Percentiles rank a stretch among this genome's conserved stretches.
Conservation (phyloP, 2,888 invertebrate genomes). For the Gymnocheta viridis region DNA sequence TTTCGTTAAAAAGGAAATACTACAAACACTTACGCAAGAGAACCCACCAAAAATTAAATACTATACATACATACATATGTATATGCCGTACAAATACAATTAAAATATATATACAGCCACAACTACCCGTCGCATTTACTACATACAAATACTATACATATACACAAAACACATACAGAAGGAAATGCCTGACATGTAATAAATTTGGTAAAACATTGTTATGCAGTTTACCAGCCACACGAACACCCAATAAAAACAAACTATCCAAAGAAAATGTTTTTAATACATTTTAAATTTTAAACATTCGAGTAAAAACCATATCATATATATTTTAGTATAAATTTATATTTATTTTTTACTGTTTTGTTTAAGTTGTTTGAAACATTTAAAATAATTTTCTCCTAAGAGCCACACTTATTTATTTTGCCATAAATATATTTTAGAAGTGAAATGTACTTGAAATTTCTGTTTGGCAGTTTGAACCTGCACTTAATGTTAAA, state of each 20-base stretch:
- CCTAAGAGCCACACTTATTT: constrained; percentile 5
- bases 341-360: constrained; percentile 20
- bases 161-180: background rate
- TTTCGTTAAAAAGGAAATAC: constrained; percentile 11
- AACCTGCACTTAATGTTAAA: too few relatives aligned
- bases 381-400: constrained; percentile 22
- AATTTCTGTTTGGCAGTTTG: too few relatives aligned
- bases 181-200: constrained; percentile 61
- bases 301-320: background rate
- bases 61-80: too few relatives aligned
- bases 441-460: background rate
- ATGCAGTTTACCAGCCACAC: constrained; percentile 26
- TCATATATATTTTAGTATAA: background rate
- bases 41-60: background rate
- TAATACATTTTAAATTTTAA: constrained; percentile 39
- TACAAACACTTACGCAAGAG: background rate
- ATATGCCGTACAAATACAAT: constrained; percentile 18
- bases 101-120: constrained; percentile 2
- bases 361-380: background rate
- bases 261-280: background rate
- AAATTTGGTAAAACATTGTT: constrained; percentile 58
- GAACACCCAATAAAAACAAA: constrained; percentile 7
- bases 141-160: background rate
- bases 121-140: background rate
- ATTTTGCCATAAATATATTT: constrained; percentile 10